These are phyloP conservation scores for Catalaphyllia jardinei DNA, from an alignment of 64 coral and sea anemone species.

Conservation along the genomic window DNA sequence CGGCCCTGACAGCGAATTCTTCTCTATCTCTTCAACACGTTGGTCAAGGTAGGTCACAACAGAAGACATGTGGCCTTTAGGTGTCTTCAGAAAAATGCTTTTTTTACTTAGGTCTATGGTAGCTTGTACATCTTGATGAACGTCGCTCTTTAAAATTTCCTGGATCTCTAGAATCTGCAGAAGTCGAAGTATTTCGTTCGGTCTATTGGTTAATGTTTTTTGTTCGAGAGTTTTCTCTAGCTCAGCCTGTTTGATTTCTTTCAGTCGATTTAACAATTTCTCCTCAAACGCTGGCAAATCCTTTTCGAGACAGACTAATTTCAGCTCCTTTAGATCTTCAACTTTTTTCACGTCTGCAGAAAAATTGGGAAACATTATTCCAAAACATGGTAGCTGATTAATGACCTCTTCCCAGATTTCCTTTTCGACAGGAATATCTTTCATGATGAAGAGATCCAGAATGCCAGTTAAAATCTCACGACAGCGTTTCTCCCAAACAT, in stretches of 20 bases:
- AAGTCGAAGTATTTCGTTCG: not conserved
- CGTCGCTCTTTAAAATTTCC: not conserved
- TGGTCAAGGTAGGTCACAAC: not conserved
- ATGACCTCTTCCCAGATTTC: not conserved
- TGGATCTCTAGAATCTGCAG: not conserved
- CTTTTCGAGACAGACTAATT: not conserved
- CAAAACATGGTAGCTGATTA: not conserved
- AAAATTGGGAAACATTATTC: not conserved
- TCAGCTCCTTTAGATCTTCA: constrained; percentile 1
- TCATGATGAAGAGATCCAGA: not conserved
- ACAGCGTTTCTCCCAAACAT: not conserved
- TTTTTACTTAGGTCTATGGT: not conserved
- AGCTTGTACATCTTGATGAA: constrained; percentile 1
- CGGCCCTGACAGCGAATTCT: not conserved
- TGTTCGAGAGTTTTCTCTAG: constrained; percentile 8
- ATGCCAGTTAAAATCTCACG: not conserved
- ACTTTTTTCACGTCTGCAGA: not conserved
- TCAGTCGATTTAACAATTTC: not conserved
- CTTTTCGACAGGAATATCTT: constrained; percentile 8
- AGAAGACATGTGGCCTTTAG: not conserved
- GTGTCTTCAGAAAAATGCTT: constrained; percentile 8
- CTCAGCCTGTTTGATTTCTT: not conserved
- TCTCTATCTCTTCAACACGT: not conserved
- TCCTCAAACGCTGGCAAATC: constrained; percentile 6
- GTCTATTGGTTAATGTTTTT: not conserved